phyloP scores from a whole-genome alignment of 2,113 vertebrate genomes.

The Psilopsiagon aymara region DNA sequence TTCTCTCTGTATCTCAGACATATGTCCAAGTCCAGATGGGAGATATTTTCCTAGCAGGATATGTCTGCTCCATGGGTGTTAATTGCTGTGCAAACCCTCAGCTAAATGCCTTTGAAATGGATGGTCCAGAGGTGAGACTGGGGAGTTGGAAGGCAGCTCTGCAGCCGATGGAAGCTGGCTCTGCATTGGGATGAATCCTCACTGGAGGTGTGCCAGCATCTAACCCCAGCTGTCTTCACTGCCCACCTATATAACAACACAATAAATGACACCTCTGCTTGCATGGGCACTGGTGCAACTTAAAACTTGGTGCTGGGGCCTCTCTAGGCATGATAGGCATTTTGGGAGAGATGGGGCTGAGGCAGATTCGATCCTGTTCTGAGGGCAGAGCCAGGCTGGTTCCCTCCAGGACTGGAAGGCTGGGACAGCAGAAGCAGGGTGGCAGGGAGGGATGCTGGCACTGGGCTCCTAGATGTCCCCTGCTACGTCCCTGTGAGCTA shows the following conservation, averaged over 20 bases:
- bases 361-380: neutral
- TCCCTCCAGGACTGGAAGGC: neutral
- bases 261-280: neutral
- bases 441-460: neutral
- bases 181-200: accelerated
- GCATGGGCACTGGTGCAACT: neutral
- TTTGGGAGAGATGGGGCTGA: neutral
- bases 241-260: neutral
- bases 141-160: neutral
- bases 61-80: neutral
- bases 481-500: accelerated
- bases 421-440: neutral
- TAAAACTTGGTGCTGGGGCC: neutral
- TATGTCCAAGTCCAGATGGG: neutral
- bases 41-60: neutral
- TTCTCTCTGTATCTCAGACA: neutral
- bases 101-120: neutral
- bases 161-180: accelerated
- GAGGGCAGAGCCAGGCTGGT: neutral
- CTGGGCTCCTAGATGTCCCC: neutral
- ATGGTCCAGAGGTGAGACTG: neutral
- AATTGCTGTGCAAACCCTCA: neutral
- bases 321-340: accelerated
- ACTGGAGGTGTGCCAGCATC: neutral
- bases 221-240: neutral